Percentiles rank a stretch among this genome's conserved stretches.
Conservation (phyloP, 2,888 invertebrate species). For the Andricus quercusramuli region DNA sequence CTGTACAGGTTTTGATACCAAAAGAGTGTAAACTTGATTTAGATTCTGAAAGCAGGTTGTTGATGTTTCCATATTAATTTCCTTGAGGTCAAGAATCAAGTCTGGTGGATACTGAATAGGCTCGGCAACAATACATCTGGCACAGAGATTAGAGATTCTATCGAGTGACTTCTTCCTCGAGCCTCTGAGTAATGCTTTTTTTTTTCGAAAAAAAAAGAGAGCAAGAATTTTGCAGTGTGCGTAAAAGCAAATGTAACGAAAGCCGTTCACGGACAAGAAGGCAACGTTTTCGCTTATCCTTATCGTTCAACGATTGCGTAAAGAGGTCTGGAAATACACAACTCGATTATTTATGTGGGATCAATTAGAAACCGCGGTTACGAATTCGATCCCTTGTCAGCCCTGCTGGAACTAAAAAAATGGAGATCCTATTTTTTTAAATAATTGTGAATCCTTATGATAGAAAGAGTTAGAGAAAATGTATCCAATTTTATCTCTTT, state of each 20-base stretch:
- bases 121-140: not conserved
- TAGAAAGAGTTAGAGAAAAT: too few relatives aligned
- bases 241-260: not conserved
- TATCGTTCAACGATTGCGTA: conserved; percentile 65
- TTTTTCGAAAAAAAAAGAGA: not conserved
- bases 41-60: not conserved
- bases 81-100: conserved; percentile 16
- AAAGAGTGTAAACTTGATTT: not conserved
- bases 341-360: conserved; percentile 64
- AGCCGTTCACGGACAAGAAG: conserved; percentile 20
- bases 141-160: not conserved
- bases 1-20: not conserved
- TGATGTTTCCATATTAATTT: not conserved
- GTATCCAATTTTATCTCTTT: too few relatives aligned
- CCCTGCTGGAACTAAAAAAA: too few relatives aligned
- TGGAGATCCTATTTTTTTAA: too few relatives aligned
- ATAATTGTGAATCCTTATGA: too few relatives aligned
- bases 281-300: conserved; percentile 59
- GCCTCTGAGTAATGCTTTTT: not conserved
- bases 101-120: not conserved
- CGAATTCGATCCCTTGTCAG: conserved; percentile 47
- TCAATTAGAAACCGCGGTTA: conserved; percentile 49
- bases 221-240: not conserved
- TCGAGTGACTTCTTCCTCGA: not conserved
- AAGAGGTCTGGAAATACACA: conserved; percentile 66